Evolutionary conservation across 53 echinoderm and acorn worm genomes (phyloP).

Genomic region (Crossaster papposus): DNA sequence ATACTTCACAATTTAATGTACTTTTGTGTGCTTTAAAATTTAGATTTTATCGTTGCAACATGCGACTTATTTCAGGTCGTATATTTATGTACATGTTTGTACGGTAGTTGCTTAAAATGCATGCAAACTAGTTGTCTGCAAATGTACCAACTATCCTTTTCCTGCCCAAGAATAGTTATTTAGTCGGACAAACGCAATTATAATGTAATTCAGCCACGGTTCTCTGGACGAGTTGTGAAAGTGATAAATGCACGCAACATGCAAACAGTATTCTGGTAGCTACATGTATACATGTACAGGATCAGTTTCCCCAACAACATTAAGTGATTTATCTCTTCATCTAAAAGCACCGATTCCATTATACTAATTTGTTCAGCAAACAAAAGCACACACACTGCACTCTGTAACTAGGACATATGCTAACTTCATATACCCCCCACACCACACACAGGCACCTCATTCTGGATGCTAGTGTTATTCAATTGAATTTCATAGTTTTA

Average conservation of each 20-base stretch:
- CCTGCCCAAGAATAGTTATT: not conserved
- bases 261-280: not conserved
- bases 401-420: not conserved
- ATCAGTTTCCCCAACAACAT: not conserved
- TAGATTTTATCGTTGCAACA: too few relatives aligned
- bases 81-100: too few relatives aligned
- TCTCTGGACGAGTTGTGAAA: not conserved
- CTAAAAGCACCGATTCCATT: slow-evolving; percentile 38
- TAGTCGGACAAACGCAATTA: not conserved
- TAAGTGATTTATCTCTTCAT: not conserved
- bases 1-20: too few relatives aligned
- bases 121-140: too few relatives aligned
- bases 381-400: not conserved
- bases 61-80: too few relatives aligned
- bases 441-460: not conserved
- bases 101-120: too few relatives aligned
- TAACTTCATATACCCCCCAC: not conserved
- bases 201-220: not conserved
- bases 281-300: too few relatives aligned
- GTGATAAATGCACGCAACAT: not conserved
- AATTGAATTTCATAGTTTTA: slow-evolving; percentile 3
- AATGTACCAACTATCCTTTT: not conserved
- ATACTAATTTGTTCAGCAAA: slow-evolving; percentile 8
- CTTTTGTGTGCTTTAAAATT: too few relatives aligned
- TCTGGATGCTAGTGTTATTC: not conserved